Conservation (phyloP, 2,888 invertebrate genomes). For the Biston betularia region DNA sequence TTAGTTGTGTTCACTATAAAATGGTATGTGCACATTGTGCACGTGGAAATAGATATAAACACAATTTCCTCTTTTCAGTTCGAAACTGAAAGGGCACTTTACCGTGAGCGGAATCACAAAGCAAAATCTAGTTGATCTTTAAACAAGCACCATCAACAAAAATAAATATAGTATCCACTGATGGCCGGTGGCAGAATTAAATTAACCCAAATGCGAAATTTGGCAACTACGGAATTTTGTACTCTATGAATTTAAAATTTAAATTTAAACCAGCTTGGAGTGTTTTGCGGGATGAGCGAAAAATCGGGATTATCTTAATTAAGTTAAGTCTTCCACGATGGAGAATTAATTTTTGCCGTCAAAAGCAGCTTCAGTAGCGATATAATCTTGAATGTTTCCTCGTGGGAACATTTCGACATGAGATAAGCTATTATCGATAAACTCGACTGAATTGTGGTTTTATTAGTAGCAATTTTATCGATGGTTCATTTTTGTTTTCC, state of each 20-base stretch:
- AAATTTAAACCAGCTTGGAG: slow-evolving; percentile 38
- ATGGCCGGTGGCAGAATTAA: slow-evolving; percentile 45
- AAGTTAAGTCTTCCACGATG: slow-evolving; percentile 30
- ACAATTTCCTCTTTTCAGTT: no score
- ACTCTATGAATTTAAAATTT: slow-evolving; percentile 38
- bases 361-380: slow-evolving; percentile 19
- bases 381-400: slow-evolving; percentile 19
- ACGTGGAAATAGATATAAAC: no score
- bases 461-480: neutral
- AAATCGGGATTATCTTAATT: slow-evolving; percentile 52
- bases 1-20: no score
- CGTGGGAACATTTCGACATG: neutral
- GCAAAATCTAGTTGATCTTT: slow-evolving; percentile 11
- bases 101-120: neutral
- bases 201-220: slow-evolving; percentile 40
- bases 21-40: no score
- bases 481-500: no score
- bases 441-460: neutral
- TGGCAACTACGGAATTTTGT: slow-evolving; percentile 42
- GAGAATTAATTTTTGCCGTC: slow-evolving; percentile 27
- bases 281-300: slow-evolving; percentile 39
- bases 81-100: neutral
- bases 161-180: slow-evolving; percentile 18
- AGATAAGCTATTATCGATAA: slow-evolving; percentile 1
- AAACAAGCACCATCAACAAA: slow-evolving; percentile 10